Conservation (phyloP, 92 coral and sea anemone genomes). For the Parazoanthus darwini region DNA sequence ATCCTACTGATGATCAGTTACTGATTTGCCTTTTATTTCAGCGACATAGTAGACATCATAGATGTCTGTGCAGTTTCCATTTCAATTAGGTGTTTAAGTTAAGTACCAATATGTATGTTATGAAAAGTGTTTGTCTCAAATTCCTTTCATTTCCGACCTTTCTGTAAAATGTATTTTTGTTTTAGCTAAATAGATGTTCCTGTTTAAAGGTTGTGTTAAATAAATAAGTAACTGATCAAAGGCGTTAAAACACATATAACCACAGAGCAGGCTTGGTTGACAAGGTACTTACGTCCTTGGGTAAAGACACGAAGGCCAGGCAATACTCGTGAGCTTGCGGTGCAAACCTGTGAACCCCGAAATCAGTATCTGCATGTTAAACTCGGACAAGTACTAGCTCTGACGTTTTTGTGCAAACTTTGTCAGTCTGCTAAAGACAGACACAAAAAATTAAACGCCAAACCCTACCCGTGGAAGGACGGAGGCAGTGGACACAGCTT, state of each 20-base stretch:
- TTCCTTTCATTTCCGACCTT: too few relatives aligned
- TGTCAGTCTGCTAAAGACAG: not conserved
- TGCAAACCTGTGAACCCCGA: slow-evolving; percentile 60
- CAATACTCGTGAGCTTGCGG: slow-evolving; percentile 92
- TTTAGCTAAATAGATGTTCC: too few relatives aligned
- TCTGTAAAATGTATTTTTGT: too few relatives aligned
- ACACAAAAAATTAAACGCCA: too few relatives aligned
- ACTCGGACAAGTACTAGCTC: not conserved
- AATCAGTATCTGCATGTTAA: not conserved
- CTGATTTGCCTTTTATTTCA: too few relatives aligned
- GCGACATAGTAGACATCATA: too few relatives aligned
- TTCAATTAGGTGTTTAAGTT: too few relatives aligned
- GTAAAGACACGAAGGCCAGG: slow-evolving; percentile 81
- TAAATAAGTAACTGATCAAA: not conserved
- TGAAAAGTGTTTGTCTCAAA: too few relatives aligned
- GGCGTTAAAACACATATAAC: not conserved
- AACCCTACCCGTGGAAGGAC: slow-evolving; percentile 79
- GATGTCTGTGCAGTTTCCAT: too few relatives aligned
- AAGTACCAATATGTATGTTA: too few relatives aligned
- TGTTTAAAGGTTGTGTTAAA: too few relatives aligned
- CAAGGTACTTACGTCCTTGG: slow-evolving; percentile 85
- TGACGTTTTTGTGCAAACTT: not conserved
- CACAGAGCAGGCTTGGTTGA: not conserved
- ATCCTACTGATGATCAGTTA: too few relatives aligned
- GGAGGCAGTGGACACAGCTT: slow-evolving; percentile 86